A percentile compares a stretch with the other conserved stretches of the same genome.
Evolutionary conservation across 2,797 vertebrate genomes (phyloP).

Genomic region (Poecilia velifera): DNA sequence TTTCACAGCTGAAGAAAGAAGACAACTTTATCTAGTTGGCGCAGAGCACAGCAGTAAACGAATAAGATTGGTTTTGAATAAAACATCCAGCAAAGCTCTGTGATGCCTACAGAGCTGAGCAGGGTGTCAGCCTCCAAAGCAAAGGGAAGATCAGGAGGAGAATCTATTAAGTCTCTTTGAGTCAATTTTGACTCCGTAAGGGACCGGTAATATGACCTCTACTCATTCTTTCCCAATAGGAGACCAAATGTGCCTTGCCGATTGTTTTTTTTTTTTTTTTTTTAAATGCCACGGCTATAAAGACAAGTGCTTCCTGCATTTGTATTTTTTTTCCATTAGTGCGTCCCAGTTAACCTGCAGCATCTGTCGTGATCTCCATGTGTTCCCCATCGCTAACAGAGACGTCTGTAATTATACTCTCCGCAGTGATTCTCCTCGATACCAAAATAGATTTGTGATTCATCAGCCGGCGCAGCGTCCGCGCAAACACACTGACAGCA

Average conservation of each 20-base stretch:
- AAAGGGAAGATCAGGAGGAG: constrained; percentile 46
- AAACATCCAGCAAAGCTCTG: constrained; percentile 56
- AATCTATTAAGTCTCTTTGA: constrained; percentile 49
- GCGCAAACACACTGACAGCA: constrained; percentile 55
- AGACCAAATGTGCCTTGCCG: too few relatives aligned
- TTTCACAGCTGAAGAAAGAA: constrained; percentile 59
- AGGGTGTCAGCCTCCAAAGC: constrained; percentile 37
- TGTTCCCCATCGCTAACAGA: constrained; percentile 56
- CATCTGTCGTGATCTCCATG: constrained; percentile 44
- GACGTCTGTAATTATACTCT: constrained; percentile 77
- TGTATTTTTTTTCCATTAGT: constrained; percentile 20
- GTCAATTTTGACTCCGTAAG: constrained; percentile 40
- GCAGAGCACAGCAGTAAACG: constrained; percentile 59
- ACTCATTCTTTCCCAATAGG: not conserved
- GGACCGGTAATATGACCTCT: constrained; percentile 31
- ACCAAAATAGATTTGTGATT: constrained; percentile 79
- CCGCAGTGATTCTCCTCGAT: constrained; percentile 60
- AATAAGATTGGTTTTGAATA: constrained; percentile 66
- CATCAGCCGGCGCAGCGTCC: constrained; percentile 68
- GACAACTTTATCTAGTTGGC: constrained; percentile 51
- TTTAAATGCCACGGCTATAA: constrained; percentile 4
- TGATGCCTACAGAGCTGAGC: constrained; percentile 39
- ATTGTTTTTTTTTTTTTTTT: not conserved
- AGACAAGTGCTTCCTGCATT: constrained; percentile 14
- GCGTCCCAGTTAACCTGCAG: constrained; percentile 47